Conservation (phyloP, 2,888 invertebrate species). For the Diplolepis rosae region DNA sequence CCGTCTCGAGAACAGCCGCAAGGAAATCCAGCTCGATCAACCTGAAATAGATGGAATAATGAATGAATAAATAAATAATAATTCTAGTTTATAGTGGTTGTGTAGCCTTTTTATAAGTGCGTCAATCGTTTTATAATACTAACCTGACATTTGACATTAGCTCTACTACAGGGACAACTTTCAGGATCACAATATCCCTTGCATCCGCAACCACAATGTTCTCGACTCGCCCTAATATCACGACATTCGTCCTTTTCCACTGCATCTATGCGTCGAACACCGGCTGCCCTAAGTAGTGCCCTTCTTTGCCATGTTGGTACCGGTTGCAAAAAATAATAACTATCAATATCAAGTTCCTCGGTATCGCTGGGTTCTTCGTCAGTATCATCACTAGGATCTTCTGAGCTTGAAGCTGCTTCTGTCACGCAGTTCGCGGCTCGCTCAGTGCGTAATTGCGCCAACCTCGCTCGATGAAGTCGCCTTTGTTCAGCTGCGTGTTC, state of each 20-base stretch:
- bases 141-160: conserved; percentile 96
- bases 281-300: conserved; percentile 91
- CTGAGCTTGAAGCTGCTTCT: conserved; percentile 81
- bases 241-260: conserved; percentile 95
- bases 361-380: conserved; percentile 89
- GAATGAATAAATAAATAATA: neutral
- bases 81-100: neutral
- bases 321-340: conserved; percentile 93
- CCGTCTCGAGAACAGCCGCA: conserved; percentile 97
- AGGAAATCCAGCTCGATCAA: conserved; percentile 95
- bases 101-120: neutral
- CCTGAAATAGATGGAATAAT: conserved; percentile 72
- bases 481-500: conserved; percentile 94
- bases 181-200: conserved; percentile 96
- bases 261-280: conserved; percentile 94
- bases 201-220: conserved; percentile 95
- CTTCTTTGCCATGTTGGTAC: conserved; percentile 93
- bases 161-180: conserved; percentile 94
- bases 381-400: conserved; percentile 84
- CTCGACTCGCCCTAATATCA: conserved; percentile 91
- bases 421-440: conserved; percentile 76
- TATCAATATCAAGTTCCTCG: conserved; percentile 90
- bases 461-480: conserved; percentile 87
- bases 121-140: conserved; percentile 41
- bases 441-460: conserved; percentile 83